Evolutionary conservation across 2,113 vertebrate genomes (phyloP).

Genomic region (Opisthocomus hoazin): DNA sequence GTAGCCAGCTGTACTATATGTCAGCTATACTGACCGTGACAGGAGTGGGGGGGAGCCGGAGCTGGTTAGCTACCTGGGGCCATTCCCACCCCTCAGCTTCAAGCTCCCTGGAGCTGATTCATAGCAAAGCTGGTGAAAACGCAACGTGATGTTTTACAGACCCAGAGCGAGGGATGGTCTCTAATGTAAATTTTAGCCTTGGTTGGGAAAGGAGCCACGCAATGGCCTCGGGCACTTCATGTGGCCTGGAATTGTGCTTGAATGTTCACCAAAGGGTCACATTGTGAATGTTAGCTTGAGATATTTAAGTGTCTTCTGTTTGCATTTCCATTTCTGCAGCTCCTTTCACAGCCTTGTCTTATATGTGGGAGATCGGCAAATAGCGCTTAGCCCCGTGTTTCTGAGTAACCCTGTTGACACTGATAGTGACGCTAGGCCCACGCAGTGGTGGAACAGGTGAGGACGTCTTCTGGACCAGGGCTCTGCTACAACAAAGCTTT

Average conservation of each 20-base stretch:
- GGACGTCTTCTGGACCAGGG: neutral
- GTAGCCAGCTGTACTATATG: accelerated
- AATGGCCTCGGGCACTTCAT: neutral
- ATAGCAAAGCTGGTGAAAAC: neutral
- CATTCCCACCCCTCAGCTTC: neutral
- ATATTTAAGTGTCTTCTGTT: neutral
- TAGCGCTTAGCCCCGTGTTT: neutral
- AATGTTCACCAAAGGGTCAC: neutral
- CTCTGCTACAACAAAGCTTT: neutral
- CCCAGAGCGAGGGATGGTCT: neutral
- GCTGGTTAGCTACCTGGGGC: neutral
- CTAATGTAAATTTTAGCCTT: neutral
- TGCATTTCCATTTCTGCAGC: neutral
- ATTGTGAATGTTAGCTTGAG: neutral
- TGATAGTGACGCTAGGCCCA: accelerated
- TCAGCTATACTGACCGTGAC: neutral
- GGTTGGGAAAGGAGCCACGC: neutral
- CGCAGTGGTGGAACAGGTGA: neutral
- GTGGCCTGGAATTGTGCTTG: neutral
- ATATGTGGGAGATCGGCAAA: neutral
- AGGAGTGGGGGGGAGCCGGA: neutral
- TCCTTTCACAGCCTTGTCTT: neutral
- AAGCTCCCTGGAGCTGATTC: neutral
- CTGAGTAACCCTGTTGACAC: neutral
- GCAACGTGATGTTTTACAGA: neutral